Evolutionary conservation across 2,797 vertebrate species (phyloP).

Genomic region (Carapus acus): DNA sequence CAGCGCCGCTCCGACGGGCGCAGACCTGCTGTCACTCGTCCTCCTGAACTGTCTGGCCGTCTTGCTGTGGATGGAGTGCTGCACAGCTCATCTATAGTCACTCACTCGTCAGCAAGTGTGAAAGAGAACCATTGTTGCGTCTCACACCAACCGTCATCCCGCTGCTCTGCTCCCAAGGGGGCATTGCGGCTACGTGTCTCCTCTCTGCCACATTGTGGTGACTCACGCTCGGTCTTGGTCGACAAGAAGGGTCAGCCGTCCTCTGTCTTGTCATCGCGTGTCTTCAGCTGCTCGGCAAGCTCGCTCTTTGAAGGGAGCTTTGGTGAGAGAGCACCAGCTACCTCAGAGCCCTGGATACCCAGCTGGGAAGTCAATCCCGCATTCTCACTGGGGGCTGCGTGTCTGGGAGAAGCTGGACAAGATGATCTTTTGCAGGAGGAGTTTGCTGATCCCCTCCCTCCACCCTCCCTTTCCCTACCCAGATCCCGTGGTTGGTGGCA

Average conservation of each 20-base stretch:
- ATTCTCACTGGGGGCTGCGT: slow-evolving; percentile 56
- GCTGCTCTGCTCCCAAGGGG: slow-evolving; percentile 33
- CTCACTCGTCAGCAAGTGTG: slow-evolving; percentile 52
- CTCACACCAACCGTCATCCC: slow-evolving; percentile 38
- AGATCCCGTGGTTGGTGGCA: slow-evolving; percentile 56
- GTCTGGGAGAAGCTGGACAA: slow-evolving; percentile 58
- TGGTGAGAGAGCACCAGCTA: slow-evolving; percentile 51
- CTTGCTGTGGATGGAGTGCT: slow-evolving; percentile 69
- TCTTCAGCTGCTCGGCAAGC: slow-evolving; percentile 46
- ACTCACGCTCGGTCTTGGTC: slow-evolving; percentile 37
- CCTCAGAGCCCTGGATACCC: slow-evolving; percentile 55
- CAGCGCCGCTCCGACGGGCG: slow-evolving; percentile 38
- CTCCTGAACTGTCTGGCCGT: slow-evolving; percentile 62
- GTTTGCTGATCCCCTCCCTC: slow-evolving; percentile 64
- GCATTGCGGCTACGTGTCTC: slow-evolving; percentile 40
- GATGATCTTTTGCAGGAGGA: slow-evolving; percentile 72
- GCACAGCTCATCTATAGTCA: slow-evolving; percentile 68
- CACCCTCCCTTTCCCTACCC: no score
- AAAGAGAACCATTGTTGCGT: slow-evolving; percentile 45
- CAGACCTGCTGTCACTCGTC: slow-evolving; percentile 28
- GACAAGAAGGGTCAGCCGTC: slow-evolving; percentile 33
- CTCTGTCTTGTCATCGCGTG: slow-evolving; percentile 47
- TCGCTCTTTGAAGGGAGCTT: slow-evolving; percentile 54
- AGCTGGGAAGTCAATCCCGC: slow-evolving; percentile 67
- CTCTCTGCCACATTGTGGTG: slow-evolving; percentile 47